These are phyloP conservation scores for Frieseomelitta varia DNA, from an alignment of 1,140 invertebrate species.

Conservation along the genomic window DNA sequence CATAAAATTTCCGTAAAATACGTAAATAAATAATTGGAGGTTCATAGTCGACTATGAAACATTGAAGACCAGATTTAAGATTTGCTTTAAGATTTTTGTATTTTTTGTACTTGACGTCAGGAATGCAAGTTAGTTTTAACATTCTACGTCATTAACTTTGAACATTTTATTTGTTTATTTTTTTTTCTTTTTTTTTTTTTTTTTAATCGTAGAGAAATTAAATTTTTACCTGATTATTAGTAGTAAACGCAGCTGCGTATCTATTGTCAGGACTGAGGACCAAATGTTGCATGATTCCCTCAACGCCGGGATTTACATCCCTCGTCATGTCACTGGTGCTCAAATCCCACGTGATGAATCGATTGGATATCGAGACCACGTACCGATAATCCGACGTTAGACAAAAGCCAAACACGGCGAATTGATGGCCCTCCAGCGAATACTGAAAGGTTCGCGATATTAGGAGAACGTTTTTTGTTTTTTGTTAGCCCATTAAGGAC, in stretches of 20 bases:
- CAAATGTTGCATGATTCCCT: slow-evolving; percentile 97
- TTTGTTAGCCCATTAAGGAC: too few relatives aligned
- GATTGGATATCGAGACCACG: slow-evolving; percentile 97
- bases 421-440: slow-evolving; percentile 98
- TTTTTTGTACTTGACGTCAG: too few relatives aligned
- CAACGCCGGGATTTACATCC: slow-evolving; percentile 95
- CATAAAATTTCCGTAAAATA: too few relatives aligned
- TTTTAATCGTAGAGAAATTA: neutral
- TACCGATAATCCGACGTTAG: slow-evolving; percentile 96
- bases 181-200: neutral
- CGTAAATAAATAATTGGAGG: too few relatives aligned
- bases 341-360: slow-evolving; percentile 98
- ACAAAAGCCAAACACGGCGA: slow-evolving; percentile 97
- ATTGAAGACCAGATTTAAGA: too few relatives aligned
- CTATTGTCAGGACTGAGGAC: slow-evolving; percentile 97
- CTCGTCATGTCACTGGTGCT: slow-evolving; percentile 95
- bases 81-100: too few relatives aligned
- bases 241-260: slow-evolving; percentile 97
- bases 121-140: neutral
- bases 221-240: slow-evolving; percentile 92
- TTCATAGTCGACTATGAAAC: too few relatives aligned
- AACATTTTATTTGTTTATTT: too few relatives aligned
- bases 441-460: slow-evolving; percentile 85
- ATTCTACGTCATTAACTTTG: neutral
- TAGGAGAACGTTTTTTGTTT: neutral